Evolutionary conservation across 2,888 invertebrate genomes (phyloP), one percentile per base, ranked within the genome.

Genomic region (Orthosia gracilis): DNA sequence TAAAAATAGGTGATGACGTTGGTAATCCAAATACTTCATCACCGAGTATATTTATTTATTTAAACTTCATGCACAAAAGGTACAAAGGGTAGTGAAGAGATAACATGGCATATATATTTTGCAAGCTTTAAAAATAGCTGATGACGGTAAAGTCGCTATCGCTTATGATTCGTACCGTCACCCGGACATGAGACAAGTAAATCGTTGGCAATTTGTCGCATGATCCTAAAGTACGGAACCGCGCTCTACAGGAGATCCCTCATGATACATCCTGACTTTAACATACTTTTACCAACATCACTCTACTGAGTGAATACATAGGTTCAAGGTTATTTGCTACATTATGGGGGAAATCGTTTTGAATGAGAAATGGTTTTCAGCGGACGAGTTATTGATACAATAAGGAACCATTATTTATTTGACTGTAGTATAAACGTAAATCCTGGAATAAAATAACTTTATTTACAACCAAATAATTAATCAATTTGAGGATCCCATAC

Each of bases 151-250:
- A 70, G 72, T 58, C 64, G 71, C 73, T 49, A 0, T 11, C 49
- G 58, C 63, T 31, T 5, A 0, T 31, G 13, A 12, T 47, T 63
- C 0, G 0, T 0, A 0, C 55, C 26, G 0, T 11, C 2, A 12
- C 31, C 63, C 50, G 40, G 55, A 49, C 59, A 54, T 23, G 57
- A 59, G 69, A 69, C 82, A 73, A 73, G 76, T 78, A 82, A 85
- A 84, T 78, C 75, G 62, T 40, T 68, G 65, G 75, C 73, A 85
- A 86, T 86, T 85, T 76, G 62, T 67, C 64, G 62, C 75, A 55
- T 65, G 71, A 81, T 73, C 66, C 55, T 63, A 47, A n/a, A 55
- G 50, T 26, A 70, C 31, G 45, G 26, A 50, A 31, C 74, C 70
- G n/a, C 31, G 59, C 54, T 40, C 31, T 69, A 12, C 3, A 45